phyloP scores from a whole-genome alignment of 2,888 invertebrate genomes.

The Lasioglossum zephyrum region DNA sequence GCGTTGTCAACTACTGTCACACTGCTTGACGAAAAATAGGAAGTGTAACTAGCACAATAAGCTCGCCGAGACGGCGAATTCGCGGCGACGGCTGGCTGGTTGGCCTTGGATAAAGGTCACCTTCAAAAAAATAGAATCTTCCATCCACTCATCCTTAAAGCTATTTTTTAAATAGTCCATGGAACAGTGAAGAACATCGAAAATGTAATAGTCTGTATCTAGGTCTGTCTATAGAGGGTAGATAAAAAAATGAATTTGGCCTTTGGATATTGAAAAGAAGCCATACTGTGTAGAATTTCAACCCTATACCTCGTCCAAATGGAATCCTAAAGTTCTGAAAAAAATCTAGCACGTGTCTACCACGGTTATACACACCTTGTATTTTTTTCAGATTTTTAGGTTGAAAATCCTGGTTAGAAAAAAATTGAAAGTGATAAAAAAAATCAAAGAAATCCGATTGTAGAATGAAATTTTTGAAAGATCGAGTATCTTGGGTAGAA shows the following conservation, averaged over 20 bases:
- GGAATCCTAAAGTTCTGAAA: not conserved
- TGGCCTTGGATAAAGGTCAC: not conserved
- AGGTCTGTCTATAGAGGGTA: not conserved
- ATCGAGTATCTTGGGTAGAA: not conserved
- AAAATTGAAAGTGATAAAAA: not conserved
- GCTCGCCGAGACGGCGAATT: not conserved
- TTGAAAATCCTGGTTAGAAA: not conserved
- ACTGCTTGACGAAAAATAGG: conserved; percentile 14
- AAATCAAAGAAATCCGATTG: not conserved
- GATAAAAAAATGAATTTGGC: not conserved
- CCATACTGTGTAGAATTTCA: not conserved
- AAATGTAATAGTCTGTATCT: not conserved
- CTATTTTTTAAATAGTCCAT: not conserved
- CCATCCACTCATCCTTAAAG: not conserved
- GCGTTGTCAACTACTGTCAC: conserved; percentile 10
- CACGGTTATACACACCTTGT: not conserved
- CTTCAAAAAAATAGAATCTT: not conserved
- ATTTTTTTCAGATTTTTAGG: not conserved
- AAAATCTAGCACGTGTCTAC: not conserved
- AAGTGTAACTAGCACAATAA: conserved; percentile 11
- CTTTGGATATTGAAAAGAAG: not conserved
- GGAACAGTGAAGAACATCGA: not conserved
- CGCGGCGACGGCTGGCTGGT: not conserved
- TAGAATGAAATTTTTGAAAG: not conserved
- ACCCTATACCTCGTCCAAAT: not conserved